Base-by-base conservation (phyloP, 1,140 invertebrate species). In the Hycleus phaleratus region DNA sequence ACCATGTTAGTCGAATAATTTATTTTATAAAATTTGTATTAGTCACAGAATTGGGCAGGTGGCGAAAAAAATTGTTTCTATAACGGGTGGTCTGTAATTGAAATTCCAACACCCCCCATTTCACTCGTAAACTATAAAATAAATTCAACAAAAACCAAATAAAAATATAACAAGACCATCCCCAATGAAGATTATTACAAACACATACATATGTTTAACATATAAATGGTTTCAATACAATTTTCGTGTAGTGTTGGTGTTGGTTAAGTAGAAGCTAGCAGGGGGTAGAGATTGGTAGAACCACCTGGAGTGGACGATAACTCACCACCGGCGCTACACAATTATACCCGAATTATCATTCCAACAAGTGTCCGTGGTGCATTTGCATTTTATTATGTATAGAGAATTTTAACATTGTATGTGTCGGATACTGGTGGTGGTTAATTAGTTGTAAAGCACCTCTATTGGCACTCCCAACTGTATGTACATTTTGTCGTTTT, bases 301-400 rank as follows among this genome's bases (percentile, higher is more conserved):
- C 57, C 62, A 59, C 62, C 55, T 32, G 32, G 58, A 57, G 59
- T 55, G 46, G 56, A 43, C 61, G 47, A 66, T 66, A 66, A 63
- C 52, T 66, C 62, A 32, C 59, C 62, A 59, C 58, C 59, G 47
- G 44, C 47, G 50, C 46, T 48, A 49, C 52, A 60, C 59, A 61
- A 64, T 66, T 64, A 66, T 60, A 61, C 52, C 52, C 61, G 51
- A 59, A 66, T 66, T 64, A 64, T 66, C 61, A 60, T 64, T 57
- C 59, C 51, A 56, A 63, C 61, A 63, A 63, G 56, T 60, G 61
- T 59, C 54, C 39, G 49, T 50, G n/a, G 25, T 24, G 43, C 59
- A 61, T 61, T 61, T 64, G 56, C 62, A 59, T 61, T 54, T 58
- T 58, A 61, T 61, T 57, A 57, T 51, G 53, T 25, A 46, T 46